A percentile compares a stretch with the other conserved stretches of the same genome.
These are phyloP conservation scores for Sapajus apella DNA, from an alignment of 2,113 vertebrate species.

Conservation along the genomic window DNA sequence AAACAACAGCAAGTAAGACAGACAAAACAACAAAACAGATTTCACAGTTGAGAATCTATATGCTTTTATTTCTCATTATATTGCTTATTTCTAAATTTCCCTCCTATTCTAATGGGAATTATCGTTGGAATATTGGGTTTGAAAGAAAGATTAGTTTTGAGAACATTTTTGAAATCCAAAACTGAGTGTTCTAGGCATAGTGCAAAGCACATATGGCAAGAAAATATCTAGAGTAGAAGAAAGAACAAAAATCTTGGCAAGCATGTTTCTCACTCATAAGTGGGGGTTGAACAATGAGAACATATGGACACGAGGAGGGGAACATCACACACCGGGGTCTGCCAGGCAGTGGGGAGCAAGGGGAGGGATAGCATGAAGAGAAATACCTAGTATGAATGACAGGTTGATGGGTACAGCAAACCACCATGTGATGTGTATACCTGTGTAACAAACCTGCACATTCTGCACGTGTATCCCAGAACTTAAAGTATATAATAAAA, in stretches of 20 bases:
- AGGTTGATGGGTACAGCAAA: too few species aligned
- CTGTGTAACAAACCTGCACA: too few species aligned
- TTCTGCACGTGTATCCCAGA: too few species aligned
- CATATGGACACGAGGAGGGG: too few species aligned
- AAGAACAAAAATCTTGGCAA: background rate
- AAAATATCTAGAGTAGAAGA: background rate
- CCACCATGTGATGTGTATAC: too few species aligned
- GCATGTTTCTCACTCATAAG: background rate
- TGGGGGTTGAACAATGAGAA: too few species aligned
- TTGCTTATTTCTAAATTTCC: background rate
- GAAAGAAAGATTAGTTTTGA: conserved; percentile 32
- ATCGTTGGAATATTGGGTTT: background rate
- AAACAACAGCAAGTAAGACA: background rate
- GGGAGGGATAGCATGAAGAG: too few species aligned
- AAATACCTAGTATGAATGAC: too few species aligned
- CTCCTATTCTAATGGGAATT: background rate
- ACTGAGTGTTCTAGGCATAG: background rate
- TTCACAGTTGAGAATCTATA: background rate
- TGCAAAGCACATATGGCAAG: background rate
- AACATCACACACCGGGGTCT: too few species aligned
- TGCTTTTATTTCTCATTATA: background rate
- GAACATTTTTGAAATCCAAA: background rate
- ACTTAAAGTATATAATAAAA: too few species aligned
- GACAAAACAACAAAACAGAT: background rate
- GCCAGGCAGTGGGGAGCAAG: too few species aligned